phyloP scores from a whole-genome alignment of 2,797 vertebrate genomes.

The Poeciliopsis infans region DNA sequence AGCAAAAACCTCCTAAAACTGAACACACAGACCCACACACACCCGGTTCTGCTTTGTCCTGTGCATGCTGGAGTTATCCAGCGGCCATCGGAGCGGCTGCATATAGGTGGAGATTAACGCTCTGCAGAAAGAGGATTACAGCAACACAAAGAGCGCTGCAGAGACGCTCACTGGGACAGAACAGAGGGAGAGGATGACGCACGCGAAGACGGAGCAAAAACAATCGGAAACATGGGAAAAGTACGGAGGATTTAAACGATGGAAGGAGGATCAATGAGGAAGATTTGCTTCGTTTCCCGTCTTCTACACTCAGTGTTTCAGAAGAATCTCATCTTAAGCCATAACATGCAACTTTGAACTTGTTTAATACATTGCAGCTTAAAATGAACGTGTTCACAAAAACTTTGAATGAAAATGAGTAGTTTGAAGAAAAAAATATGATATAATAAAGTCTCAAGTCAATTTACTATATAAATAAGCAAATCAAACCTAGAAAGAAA shows the following conservation, averaged over 20 bases:
- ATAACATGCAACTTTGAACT: too few relatives aligned
- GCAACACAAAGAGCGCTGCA: slow-evolving; percentile 45
- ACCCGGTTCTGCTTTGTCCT: slow-evolving; percentile 3
- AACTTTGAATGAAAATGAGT: too few relatives aligned
- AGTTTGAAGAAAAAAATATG: too few relatives aligned
- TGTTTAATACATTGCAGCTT: too few relatives aligned
- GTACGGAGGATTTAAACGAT: slow-evolving; percentile 57
- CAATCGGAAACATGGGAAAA: slow-evolving; percentile 43
- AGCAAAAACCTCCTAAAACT: slow-evolving; percentile 11
- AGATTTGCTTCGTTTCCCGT: neutral
- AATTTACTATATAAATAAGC: too few relatives aligned
- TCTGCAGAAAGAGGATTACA: slow-evolving; percentile 60
- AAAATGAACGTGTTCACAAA: too few relatives aligned
- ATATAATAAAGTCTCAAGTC: too few relatives aligned
- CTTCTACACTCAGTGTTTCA: neutral
- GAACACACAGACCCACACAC: neutral
- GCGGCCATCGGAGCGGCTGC: slow-evolving; percentile 52
- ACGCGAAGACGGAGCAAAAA: slow-evolving; percentile 27
- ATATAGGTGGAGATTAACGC: slow-evolving; percentile 53
- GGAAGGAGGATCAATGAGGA: slow-evolving; percentile 21
- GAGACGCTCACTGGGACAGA: slow-evolving; percentile 13
- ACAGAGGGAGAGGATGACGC: slow-evolving; percentile 45
- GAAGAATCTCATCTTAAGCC: neutral
- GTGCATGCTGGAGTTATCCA: slow-evolving; percentile 43
- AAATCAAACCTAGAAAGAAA: too few relatives aligned